Evolutionary conservation across 2,888 invertebrate genomes (phyloP), one percentile per base, ranked within the genome.

Genomic region (Netelia fuscicornis): DNA sequence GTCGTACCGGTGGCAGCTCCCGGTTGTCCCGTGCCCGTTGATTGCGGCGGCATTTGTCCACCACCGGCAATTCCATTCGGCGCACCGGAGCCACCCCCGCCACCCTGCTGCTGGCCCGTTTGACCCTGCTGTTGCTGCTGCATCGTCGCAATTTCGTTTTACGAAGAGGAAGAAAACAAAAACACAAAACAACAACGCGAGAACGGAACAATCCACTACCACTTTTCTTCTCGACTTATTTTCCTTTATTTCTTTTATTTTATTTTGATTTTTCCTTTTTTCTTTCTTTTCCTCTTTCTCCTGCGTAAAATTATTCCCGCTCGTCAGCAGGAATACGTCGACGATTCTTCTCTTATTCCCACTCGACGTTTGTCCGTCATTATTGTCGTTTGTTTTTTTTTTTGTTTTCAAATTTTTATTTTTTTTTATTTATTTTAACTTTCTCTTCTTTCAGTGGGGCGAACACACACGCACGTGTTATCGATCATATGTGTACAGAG

Each of bases 1-100:
- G 95, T 94, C 86, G 96, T 96, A 94, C 96, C 96, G 89, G 95
- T 94, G 86, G 95, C 95, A 30, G 87, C 86, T 56, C 90, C 89
- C 64, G 89, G 87, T 80, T 90, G 89, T 48, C 88, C 86, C 25
- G 89, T 79, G 70, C 90, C 90, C 78, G 87, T 87, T 56, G 83
- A 80, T 83, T 87, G 87, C 85, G 91, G 91, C 25, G 92, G 90
- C 89, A 93, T 89, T 85, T 92, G 93, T 81, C 91, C 92, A 81
- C 93, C 93, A 81, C 93, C 93, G 87, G 93, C 93, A 71, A 93
- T 89, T 78, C 93, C 93, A 84, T 93, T 93, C 13, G 93, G 91
- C 80, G 92, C 91, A 83, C 90, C 71, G 42, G 85, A 81, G 30
- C 30, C 30, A 5, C 30, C 30, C 3, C 37, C 37, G 37, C 37